Percentiles rank a stretch among this genome's conserved stretches.
phyloP scores from a whole-genome alignment of 2,888 invertebrate genomes.

The Lottia scabra region DNA sequence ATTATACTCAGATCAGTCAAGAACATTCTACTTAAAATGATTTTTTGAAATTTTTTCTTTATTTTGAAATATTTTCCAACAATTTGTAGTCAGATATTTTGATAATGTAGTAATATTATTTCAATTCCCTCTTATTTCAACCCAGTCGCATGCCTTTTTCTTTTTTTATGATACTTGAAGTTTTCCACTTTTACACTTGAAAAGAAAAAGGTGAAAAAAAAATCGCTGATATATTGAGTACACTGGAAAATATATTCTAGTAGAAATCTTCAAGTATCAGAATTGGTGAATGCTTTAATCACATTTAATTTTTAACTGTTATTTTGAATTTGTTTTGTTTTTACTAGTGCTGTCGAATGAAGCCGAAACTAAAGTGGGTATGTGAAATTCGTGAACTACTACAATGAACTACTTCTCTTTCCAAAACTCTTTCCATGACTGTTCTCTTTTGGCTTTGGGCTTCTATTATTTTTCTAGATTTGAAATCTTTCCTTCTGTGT shows the following conservation, averaged over 20 bases:
- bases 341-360: constrained; percentile 65
- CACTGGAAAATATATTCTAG: not conserved
- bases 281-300: not conserved
- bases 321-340: constrained; percentile 47
- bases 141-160: too few species aligned
- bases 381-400: constrained; percentile 35
- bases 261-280: not conserved
- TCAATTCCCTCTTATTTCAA: not conserved
- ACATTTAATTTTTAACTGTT: constrained; percentile 28
- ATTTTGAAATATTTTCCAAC: constrained; percentile 3
- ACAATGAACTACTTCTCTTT: not conserved
- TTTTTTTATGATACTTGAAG: too few species aligned
- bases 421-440: not conserved
- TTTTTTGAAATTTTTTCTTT: constrained; percentile 6
- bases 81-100: constrained; percentile 6
- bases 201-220: too few species aligned
- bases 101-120: constrained; percentile 8
- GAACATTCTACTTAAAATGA: too few species aligned
- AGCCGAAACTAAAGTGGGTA: constrained; percentile 62
- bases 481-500: too few species aligned
- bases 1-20: too few species aligned
- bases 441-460: not conserved
- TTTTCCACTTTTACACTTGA: too few species aligned
- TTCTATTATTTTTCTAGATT: too few species aligned
- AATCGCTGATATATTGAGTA: not conserved